These are phyloP conservation scores for Musca vetustissima DNA, from an alignment of 1,140 invertebrate genomes.

Conservation along the genomic window DNA sequence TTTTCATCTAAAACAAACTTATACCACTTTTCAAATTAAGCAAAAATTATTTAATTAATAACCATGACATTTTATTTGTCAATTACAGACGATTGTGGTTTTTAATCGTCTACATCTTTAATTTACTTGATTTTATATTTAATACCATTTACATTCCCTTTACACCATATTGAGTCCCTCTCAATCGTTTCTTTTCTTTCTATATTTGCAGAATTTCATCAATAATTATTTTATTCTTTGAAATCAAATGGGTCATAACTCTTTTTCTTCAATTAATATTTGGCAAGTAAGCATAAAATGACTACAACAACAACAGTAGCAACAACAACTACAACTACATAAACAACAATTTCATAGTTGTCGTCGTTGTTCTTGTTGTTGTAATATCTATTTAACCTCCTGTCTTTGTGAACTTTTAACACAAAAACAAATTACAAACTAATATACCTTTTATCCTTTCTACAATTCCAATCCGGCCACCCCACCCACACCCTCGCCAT, in stretches of 20 bases:
- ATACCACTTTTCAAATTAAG: conserved; percentile 7
- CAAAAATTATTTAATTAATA: conserved; percentile 11
- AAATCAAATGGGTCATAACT: conserved; percentile 53
- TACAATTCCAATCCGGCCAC: too few relatives aligned
- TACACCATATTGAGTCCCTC: background rate
- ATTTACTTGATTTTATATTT: background rate
- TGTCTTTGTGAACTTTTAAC: background rate
- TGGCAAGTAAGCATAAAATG: conserved; percentile 40
- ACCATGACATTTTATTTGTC: background rate
- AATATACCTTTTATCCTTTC: too few relatives aligned
- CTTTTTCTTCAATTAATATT: conserved; percentile 48
- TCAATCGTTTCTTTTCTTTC: conserved; percentile 13
- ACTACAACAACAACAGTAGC: background rate
- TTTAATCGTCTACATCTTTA: too few relatives aligned
- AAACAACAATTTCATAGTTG: background rate
- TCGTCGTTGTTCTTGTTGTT: background rate
- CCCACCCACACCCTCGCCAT: background rate
- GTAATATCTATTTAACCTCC: background rate
- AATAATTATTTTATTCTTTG: conserved; percentile 46
- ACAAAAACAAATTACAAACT: conserved; percentile 25
- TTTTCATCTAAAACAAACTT: too few relatives aligned
- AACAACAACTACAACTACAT: background rate
- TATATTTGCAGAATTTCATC: conserved; percentile 43
- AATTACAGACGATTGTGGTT: too few relatives aligned
- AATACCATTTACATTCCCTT: background rate